These are phyloP conservation scores for Cyprinodon variegatus DNA, from an alignment of 2,113 vertebrate genomes.

Conservation along the genomic window DNA sequence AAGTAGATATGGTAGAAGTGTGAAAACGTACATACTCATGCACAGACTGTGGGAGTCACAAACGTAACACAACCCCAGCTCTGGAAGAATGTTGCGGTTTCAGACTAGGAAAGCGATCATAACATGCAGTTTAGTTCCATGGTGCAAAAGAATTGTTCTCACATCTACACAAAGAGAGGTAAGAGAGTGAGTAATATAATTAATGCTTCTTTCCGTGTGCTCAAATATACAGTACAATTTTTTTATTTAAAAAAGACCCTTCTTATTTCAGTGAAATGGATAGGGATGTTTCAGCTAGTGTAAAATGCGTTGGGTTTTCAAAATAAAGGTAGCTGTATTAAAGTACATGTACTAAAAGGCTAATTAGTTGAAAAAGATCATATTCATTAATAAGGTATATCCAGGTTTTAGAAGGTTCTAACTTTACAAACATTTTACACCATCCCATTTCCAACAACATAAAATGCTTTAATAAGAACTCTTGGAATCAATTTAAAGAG, in stretches of 20 bases:
- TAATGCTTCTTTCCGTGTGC: neutral
- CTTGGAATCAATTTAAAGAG: neutral
- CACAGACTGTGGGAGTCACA: conserved; percentile 67
- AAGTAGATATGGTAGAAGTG: conserved; percentile 68
- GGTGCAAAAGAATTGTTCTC: neutral
- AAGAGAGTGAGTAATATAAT: neutral
- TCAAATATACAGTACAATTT: neutral
- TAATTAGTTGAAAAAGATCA: neutral
- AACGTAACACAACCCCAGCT: conserved; percentile 84
- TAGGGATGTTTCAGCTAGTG: neutral
- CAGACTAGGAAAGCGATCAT: conserved; percentile 89
- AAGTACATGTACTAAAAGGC: neutral
- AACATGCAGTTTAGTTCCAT: conserved; percentile 64
- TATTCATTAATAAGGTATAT: neutral
- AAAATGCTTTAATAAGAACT: neutral
- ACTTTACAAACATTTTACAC: neutral
- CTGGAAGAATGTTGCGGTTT: conserved; percentile 87
- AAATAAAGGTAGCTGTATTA: neutral
- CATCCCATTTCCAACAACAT: neutral
- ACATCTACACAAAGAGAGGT: neutral
- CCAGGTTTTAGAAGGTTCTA: neutral
- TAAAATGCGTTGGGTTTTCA: neutral
- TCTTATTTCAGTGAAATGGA: neutral
- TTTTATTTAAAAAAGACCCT: neutral
- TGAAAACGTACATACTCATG: conserved; percentile 57